Base-by-base conservation (phyloP, 2,888 invertebrate species). In the Blomia tropicalis region DNA sequence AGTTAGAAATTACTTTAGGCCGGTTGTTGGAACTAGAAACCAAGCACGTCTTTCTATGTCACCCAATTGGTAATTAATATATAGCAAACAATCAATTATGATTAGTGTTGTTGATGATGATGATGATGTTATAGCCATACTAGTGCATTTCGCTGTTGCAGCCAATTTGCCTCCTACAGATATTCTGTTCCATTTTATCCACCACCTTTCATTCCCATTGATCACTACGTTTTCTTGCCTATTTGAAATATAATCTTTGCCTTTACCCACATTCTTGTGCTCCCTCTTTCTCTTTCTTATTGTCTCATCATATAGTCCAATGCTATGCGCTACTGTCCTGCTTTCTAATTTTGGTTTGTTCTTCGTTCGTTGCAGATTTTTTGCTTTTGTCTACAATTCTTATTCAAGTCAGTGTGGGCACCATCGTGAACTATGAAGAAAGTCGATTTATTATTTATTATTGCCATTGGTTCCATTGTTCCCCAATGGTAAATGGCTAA, bases 121-220 rank as follows among this genome's bases (percentile, higher is more conserved):
- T n/a, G n/a, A n/a, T n/a, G n/a, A n/a, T n/a, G n/a, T n/a, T n/a
- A n/a, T n/a, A n/a, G n/a, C n/a, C n/a, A 7, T 47, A 11, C 27
- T 47, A 47, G 51, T 47, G 51, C 51, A 47, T 47, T 47, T 47
- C n/a, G 23, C 51, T 47, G 51, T 47, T 47, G 51, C 22, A 19
- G 11, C 51, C 7, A 47, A 47, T 47, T 47, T 47, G 51, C 51
- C 36, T 47, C n/a, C n/a, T 19, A 11, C 51, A 17, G 14, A 17
- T 41, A 41, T 41, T 41, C n/a, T 41, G 41, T 41, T n/a, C n/a
- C 14, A n/a, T 17, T 41, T 41, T 41, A 17, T 41, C n/a, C 41
- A 41, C n/a, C 41, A 41, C n/a, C 41, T 14, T 41, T 41, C n/a
- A 41, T 14, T 41, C 14, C 41, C 41, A n/a, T n/a, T n/a, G n/a